A percentile compares a stretch with the other conserved stretches of the same genome.
phyloP scores from a whole-genome alignment of 2,888 invertebrate species.

The Operophtera brumata region DNA sequence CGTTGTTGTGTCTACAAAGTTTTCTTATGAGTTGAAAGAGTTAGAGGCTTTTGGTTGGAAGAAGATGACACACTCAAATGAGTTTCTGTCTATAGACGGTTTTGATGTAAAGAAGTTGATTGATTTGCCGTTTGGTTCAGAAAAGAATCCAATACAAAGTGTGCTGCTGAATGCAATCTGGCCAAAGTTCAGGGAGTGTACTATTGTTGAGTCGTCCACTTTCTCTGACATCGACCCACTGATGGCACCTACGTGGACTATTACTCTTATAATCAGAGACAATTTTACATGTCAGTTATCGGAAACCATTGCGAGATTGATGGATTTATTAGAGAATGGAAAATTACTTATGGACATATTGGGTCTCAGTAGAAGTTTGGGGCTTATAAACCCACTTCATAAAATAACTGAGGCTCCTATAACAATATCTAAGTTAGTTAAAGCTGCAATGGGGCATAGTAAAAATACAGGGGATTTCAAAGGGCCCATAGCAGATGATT shows the following conservation, averaged over 20 bases:
- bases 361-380: conserved; percentile 71
- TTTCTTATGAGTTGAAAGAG: conserved; percentile 85
- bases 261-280: conserved; percentile 83
- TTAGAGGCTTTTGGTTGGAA: conserved; percentile 83
- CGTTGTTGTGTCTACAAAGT: conserved; percentile 86
- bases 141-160: conserved; percentile 89
- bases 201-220: conserved; percentile 92
- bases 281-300: conserved; percentile 88
- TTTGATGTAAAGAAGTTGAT: conserved; percentile 72
- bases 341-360: conserved; percentile 71
- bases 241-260: conserved; percentile 89
- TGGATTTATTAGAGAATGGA: conserved; percentile 82
- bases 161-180: conserved; percentile 90
- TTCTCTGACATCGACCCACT: conserved; percentile 93
- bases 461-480: conserved; percentile 80
- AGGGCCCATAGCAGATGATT: conserved; percentile 88
- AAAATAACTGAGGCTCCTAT: conserved; percentile 89
- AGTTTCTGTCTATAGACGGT: conserved; percentile 72
- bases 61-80: conserved; percentile 71
- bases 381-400: conserved; percentile 81
- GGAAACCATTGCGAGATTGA: conserved; percentile 86
- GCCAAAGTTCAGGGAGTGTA: conserved; percentile 91
- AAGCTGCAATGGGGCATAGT: conserved; percentile 75
- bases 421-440: conserved; percentile 82
- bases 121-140: conserved; percentile 91